Evolutionary conservation across 2,888 invertebrate genomes (phyloP).

Genomic region (Napeogenes sylphis): DNA sequence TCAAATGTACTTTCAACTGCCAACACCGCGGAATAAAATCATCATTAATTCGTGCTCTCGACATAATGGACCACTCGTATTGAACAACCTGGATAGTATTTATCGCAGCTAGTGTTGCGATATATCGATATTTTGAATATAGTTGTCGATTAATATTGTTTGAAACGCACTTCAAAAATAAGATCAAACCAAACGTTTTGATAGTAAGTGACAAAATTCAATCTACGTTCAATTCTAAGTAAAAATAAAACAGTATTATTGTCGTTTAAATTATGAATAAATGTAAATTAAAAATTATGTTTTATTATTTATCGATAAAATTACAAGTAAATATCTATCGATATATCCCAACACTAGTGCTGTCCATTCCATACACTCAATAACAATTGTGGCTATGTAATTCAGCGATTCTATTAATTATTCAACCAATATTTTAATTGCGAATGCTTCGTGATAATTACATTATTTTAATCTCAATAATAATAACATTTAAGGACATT

Average conservation of each 20-base stretch:
- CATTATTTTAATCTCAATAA: constrained; percentile 31
- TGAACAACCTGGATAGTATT: constrained; percentile 61
- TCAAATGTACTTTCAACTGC: constrained; percentile 34
- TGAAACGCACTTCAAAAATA: too few relatives aligned
- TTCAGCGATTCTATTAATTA: constrained; percentile 54
- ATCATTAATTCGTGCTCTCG: constrained; percentile 70
- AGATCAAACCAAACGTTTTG: too few relatives aligned
- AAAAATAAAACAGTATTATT: too few relatives aligned
- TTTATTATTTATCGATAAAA: constrained; percentile 10
- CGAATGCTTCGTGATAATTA: constrained; percentile 25
- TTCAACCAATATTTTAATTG: constrained; percentile 51
- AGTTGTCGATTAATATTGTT: constrained; percentile 20
- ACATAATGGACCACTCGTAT: constrained; percentile 71
- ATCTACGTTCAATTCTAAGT: too few relatives aligned
- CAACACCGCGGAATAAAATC: constrained; percentile 60
- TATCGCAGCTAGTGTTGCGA: constrained; percentile 34
- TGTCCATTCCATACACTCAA: constrained; percentile 42
- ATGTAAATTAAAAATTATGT: too few relatives aligned
- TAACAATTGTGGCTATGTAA: constrained; percentile 47
- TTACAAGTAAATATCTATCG: neutral
- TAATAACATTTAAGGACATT: too few relatives aligned
- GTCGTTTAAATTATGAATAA: too few relatives aligned
- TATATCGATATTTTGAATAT: constrained; percentile 21
- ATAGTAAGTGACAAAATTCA: too few relatives aligned
- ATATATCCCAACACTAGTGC: constrained; percentile 24